Conservation (phyloP, 2,113 vertebrate species). For the Gadus macrocephalus region DNA sequence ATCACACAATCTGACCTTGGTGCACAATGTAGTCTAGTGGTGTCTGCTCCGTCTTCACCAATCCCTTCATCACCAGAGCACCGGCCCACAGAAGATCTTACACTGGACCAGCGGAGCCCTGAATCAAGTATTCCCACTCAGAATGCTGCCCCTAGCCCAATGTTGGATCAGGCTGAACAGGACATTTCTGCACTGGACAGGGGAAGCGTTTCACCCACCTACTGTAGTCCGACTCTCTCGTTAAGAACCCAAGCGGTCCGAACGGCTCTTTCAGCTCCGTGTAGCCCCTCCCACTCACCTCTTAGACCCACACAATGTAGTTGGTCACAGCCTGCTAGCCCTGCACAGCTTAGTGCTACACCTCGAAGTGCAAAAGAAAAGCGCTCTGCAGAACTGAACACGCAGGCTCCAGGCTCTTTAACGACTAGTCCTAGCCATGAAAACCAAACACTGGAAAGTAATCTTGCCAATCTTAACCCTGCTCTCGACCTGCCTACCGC, state of each 20-base stretch:
- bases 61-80: conserved; percentile 11
- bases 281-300: conserved; percentile 43
- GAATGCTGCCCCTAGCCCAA: background rate
- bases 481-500: background rate
- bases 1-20: background rate
- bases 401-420: background rate
- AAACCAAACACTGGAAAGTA: conserved; percentile 47
- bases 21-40: background rate
- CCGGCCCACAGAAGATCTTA: conserved; percentile 17
- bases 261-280: conserved; percentile 48
- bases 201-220: conserved; percentile 8
- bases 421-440: conserved; percentile 18
- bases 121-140: conserved; percentile 21
- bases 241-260: background rate
- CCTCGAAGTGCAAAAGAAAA: background rate
- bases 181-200: conserved; percentile 46
- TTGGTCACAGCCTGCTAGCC: conserved; percentile 37
- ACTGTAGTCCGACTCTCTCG: background rate
- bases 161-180: conserved; percentile 1
- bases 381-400: background rate
- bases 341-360: conserved; percentile 1
- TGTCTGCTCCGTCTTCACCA: conserved; percentile 1
- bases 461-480: background rate
- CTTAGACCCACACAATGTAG: conserved; percentile 24
- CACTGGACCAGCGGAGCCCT: conserved; percentile 43